Evolutionary conservation across 2,888 invertebrate species (phyloP), one percentile per base, ranked within the genome.

Genomic region (Theodoxus fluviatilis): DNA sequence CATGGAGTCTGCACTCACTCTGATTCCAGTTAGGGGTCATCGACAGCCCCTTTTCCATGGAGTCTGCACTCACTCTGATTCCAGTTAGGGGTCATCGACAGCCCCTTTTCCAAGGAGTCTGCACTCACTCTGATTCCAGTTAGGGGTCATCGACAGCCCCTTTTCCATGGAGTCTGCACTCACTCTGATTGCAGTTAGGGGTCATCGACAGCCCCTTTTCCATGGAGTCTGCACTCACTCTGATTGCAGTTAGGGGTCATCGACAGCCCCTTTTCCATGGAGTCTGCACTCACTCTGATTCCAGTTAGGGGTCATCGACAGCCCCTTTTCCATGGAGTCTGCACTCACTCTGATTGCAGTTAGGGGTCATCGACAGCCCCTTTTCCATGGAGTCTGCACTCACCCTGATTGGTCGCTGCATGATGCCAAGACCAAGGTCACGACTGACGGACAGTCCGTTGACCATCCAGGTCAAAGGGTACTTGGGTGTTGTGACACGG

Each of bases 361-460:
- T 91, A 1, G 93, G 93, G 79, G 96, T 95, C 89, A 98, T 93
- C 78, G 95, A 93, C 84, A 97, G 94, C 0, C 94, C 95, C 15
- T 94, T 94, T 0, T 98, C 91, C 89, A 96, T 94, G 96, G 97
- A 98, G 9, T n/a, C 15, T 49, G 22, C 25, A 78, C 83, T 83
- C 86, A 93, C 93, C 81, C 92, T 93, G 52, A 94, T 90, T 0
- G 96, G 93, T 73, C 90, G 91, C 15, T 91, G 90, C 57, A 95
- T 85, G 92, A 98, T 93, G 64, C 96, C 96, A 76, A 96, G 93
- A 0, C 97, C 97, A 67, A 91, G 90, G 0, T 92, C 91, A 1
- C 93, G 93, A 79, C 96, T 95, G 89, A 98, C 93, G 78, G 95
- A 93, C 84, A 97, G 94, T 0, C 94, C 95, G 15, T 94, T 94